phyloP scores from a whole-genome alignment of 2,113 vertebrate species.

The Sapajus apella region DNA sequence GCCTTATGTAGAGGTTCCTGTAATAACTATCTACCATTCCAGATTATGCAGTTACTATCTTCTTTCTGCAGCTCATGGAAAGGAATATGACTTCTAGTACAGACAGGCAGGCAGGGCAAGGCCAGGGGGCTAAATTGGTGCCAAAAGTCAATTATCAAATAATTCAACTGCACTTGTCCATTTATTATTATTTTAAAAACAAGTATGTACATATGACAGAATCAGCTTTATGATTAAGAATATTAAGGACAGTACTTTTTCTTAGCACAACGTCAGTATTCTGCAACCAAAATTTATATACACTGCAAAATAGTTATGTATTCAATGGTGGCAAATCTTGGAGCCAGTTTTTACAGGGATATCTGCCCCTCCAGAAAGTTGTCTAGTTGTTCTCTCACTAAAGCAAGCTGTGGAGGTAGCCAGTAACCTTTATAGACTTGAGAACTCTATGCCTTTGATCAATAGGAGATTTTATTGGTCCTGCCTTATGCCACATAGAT shows the following conservation, averaged over 20 bases:
- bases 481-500: neutral
- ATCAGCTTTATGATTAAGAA: neutral
- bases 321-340: neutral
- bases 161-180: neutral
- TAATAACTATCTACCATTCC: neutral
- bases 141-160: neutral
- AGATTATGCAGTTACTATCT: neutral
- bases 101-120: neutral
- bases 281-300: neutral
- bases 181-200: neutral
- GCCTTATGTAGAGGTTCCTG: neutral
- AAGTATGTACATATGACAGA: neutral
- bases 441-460: neutral
- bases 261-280: neutral
- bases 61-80: neutral
- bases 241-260: neutral
- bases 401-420: neutral
- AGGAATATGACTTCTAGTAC: neutral
- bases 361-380: neutral
- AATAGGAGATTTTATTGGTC: neutral
- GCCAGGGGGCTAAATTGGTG: neutral
- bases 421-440: fast-evolving
- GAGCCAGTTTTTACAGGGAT: neutral
- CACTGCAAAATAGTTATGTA: neutral
- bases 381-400: neutral